These are phyloP conservation scores for Mugil cephalus DNA, from an alignment of 2,113 vertebrate species.

Conservation along the genomic window DNA sequence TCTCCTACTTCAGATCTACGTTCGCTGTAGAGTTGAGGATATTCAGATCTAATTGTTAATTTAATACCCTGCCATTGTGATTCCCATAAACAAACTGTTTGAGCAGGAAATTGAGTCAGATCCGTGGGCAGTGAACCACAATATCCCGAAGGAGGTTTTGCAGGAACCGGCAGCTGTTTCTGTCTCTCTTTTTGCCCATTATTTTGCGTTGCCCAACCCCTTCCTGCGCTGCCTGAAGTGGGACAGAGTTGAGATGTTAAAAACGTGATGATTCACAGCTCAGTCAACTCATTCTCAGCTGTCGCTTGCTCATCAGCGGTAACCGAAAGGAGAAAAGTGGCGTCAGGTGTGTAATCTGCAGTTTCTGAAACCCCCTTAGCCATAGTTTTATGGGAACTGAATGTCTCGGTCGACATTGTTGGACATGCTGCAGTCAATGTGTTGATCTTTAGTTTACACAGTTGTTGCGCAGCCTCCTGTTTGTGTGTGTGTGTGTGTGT, in stretches of 20 bases:
- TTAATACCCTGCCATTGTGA: not conserved
- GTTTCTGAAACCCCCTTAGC: constrained; percentile 12
- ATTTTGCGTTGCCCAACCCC: constrained; percentile 6
- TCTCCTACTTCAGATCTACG: not conserved
- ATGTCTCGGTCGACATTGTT: constrained; percentile 18
- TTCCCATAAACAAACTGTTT: constrained; percentile 14
- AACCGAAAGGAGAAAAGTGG: constrained; percentile 22
- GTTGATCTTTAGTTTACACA: constrained; percentile 49
- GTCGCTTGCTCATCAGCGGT: constrained; percentile 51
- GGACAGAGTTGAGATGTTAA: constrained; percentile 43
- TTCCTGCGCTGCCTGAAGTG: not conserved
- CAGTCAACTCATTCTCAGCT: constrained; percentile 75
- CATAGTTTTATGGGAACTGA: constrained; percentile 15
- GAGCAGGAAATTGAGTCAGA: constrained; percentile 60
- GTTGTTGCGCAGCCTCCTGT: constrained; percentile 45
- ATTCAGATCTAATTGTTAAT: not conserved
- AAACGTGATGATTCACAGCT: constrained; percentile 65
- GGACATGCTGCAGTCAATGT: constrained; percentile 6
- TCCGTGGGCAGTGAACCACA: constrained; percentile 47
- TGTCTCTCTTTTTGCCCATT: constrained; percentile 54
- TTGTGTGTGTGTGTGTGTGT: not conserved
- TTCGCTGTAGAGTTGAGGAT: not conserved
- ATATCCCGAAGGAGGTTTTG: constrained; percentile 44
- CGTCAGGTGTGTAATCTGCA: constrained; percentile 44
- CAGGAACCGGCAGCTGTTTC: constrained; percentile 71